Evolutionary conservation across 2,888 invertebrate genomes (phyloP).

Genomic region (Synergus itoensis): DNA sequence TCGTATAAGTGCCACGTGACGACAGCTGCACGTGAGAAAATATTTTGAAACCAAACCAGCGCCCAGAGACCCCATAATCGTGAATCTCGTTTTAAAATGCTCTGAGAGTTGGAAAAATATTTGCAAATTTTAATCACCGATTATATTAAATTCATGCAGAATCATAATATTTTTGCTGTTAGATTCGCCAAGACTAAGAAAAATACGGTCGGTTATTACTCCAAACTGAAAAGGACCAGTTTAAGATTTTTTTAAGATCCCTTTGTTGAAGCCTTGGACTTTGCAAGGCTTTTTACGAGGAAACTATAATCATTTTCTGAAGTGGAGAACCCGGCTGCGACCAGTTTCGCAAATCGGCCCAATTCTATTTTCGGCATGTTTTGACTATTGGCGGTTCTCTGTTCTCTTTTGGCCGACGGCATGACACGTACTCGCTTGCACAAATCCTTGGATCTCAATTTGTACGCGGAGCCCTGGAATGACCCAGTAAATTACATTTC

Average conservation of each 20-base stretch:
- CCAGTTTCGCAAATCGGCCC: constrained; percentile 40
- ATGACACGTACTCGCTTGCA: constrained; percentile 19
- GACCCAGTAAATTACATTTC: constrained; percentile 32
- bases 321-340: constrained; percentile 32
- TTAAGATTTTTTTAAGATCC: constrained; percentile 7
- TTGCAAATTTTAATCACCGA: not conserved
- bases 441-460: constrained; percentile 46
- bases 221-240: constrained; percentile 12
- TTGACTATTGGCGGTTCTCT: constrained; percentile 53
- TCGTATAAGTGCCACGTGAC: constrained; percentile 37
- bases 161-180: not conserved
- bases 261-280: not conserved
- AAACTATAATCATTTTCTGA: constrained; percentile 33
- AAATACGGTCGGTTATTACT: not conserved
- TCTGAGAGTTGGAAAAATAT: constrained; percentile 17
- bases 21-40: constrained; percentile 60
- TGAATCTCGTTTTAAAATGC: constrained; percentile 9
- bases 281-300: constrained; percentile 2
- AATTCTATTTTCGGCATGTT: constrained; percentile 58
- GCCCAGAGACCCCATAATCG: constrained; percentile 19
- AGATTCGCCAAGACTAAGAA: not conserved
- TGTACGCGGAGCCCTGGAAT: constrained; percentile 42
- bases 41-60: constrained; percentile 46
- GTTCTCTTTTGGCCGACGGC: constrained; percentile 42
- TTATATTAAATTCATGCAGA: not conserved